Evolutionary conservation across 2,888 invertebrate genomes (phyloP), one percentile per base, ranked within the genome.

Genomic region (Morpho achilles): DNA sequence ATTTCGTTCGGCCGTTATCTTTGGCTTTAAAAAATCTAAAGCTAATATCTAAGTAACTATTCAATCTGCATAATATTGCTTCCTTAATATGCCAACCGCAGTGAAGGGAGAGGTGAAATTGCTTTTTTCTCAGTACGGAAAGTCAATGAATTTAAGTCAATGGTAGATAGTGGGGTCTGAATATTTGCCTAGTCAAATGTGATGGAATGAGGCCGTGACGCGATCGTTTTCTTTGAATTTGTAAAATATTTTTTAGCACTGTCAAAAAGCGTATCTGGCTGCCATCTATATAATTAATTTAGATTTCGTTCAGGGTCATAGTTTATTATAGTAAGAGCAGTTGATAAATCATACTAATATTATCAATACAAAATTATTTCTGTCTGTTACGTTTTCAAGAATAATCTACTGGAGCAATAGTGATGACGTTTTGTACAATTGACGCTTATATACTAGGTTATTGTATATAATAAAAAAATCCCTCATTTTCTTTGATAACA

Each of bases 181-280:
- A 84, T 84, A 85, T 88, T 89, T 87, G 84, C 74, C 77, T 87
- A 89, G 88, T 87, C 88, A 88, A 89, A 89, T 88, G 84, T 84
- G 80, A 89, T 87, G 87, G 87, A 83, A 86, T 53, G 64, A 58
- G 62, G 84, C 83, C 75, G 72, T 77, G 74, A 71, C 77, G 71
- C 69, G 73, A 67, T 74, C 75, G 65, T 70, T 69, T 45, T 66
- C 75, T 81, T 77, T 78, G 72, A 76, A 77, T 78, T 79, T 76
- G 75, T 75, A 70, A 65, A 73, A 69, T 16, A 16, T 65, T 69
- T 74, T 74, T 70, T 65, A 44, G 44, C 52, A 39, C 10, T 32
- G 48, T 42, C 42, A 42, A 48, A 42, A 54, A 54, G 10, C 48
- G 53, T 32, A 5, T 32, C 32, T 32, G 32, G 32, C 32, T 32